Conservation (phyloP, 2,113 vertebrate species). For the Numenius arquata region DNA sequence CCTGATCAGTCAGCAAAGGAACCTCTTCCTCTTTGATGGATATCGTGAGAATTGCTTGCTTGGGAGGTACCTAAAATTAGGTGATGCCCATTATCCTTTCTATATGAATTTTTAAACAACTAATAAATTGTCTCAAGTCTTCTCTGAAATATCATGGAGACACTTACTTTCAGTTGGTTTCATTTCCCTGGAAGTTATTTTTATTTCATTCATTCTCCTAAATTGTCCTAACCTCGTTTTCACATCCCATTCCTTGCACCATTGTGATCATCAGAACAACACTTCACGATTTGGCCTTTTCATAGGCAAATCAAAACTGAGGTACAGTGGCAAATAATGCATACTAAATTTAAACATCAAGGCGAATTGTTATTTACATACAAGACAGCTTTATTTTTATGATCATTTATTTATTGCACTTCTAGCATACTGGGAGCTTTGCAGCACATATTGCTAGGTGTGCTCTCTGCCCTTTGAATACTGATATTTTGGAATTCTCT, state of each 20-base stretch:
- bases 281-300: background rate
- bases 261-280: background rate
- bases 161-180: background rate
- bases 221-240: background rate
- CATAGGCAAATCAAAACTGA: background rate
- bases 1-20: background rate
- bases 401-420: slow-evolving; percentile 29
- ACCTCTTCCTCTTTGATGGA: background rate
- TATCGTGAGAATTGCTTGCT: background rate
- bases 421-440: background rate
- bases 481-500: background rate
- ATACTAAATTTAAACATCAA: slow-evolving; percentile 39
- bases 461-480: background rate
- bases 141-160: background rate
- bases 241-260: background rate
- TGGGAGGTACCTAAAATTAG: background rate
- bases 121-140: background rate
- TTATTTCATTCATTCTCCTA: background rate
- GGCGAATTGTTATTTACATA: background rate
- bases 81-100: background rate
- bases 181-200: background rate
- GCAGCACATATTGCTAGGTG: background rate
- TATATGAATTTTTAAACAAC: background rate
- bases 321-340: background rate
- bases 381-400: slow-evolving; percentile 18